Evolutionary conservation across 2,888 invertebrate species (phyloP).

Genomic region (Fragum sueziense): DNA sequence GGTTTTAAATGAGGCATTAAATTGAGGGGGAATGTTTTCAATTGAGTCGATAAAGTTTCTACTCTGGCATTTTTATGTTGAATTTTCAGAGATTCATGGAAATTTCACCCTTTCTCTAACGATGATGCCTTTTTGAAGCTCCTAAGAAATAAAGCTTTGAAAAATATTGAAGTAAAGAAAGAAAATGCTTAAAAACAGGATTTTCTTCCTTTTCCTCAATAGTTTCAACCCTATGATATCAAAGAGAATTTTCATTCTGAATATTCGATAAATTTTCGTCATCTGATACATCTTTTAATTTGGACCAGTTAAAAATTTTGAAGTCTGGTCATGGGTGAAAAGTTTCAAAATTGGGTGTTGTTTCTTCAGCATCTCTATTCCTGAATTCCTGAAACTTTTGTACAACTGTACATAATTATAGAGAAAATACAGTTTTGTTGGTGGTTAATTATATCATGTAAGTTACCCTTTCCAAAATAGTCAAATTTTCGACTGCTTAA

Average conservation of each 20-base stretch:
- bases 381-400: too few relatives aligned
- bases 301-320: not conserved
- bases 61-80: constrained; percentile 5
- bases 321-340: not conserved
- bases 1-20: constrained; percentile 14
- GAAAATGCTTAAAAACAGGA: not conserved
- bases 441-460: too few relatives aligned
- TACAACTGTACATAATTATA: too few relatives aligned
- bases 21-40: constrained; percentile 12
- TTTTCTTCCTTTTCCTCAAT: not conserved
- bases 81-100: not conserved
- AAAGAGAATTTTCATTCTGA: too few relatives aligned
- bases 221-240: not conserved
- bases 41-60: not conserved
- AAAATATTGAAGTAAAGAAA: too few relatives aligned
- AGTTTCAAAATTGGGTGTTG: not conserved
- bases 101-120: not conserved
- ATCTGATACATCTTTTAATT: not conserved
- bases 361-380: too few relatives aligned
- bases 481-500: too few relatives aligned
- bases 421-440: too few relatives aligned
- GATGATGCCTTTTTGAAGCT: not conserved
- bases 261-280: too few relatives aligned
- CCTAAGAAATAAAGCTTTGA: not conserved
- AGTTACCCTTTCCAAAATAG: too few relatives aligned